Evolutionary conservation across 2,888 invertebrate species (phyloP).

Genomic region (Protonemura montana): DNA sequence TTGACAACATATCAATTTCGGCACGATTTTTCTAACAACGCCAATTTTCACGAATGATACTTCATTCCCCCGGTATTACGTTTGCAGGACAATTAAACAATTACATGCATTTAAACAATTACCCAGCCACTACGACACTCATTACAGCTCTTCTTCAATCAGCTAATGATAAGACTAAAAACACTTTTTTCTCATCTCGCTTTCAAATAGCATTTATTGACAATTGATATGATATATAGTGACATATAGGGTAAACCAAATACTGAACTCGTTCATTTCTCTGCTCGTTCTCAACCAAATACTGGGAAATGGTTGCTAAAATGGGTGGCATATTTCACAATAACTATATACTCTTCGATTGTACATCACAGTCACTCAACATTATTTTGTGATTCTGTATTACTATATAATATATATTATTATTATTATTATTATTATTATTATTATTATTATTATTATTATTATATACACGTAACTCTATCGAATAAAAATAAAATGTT

Average conservation of each 20-base stretch:
- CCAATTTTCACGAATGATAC: neutral
- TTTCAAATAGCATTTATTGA: neutral
- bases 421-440: no score
- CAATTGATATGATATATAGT: neutral
- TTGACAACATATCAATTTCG: neutral
- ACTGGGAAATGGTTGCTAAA: neutral
- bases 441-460: constrained; percentile 42
- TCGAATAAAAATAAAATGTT: constrained; percentile 58
- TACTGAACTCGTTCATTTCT: neutral
- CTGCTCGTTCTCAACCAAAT: neutral
- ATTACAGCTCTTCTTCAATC: neutral
- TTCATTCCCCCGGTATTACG: neutral
- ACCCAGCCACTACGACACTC: neutral
- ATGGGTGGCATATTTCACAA: neutral
- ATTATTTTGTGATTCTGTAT: neutral
- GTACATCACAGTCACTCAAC: neutral
- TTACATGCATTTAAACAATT: neutral
- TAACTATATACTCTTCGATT: neutral
- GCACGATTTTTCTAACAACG: neutral
- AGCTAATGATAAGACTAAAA: neutral
- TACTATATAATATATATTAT: neutral
- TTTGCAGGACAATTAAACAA: neutral
- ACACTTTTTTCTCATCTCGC: neutral
- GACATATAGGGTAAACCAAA: neutral
- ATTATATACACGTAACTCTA: constrained; percentile 48